A percentile compares a stretch with the other conserved stretches of the same genome.
Evolutionary conservation across 1,140 invertebrate genomes (phyloP).

Genomic region (Xylocopa sonorina): DNA sequence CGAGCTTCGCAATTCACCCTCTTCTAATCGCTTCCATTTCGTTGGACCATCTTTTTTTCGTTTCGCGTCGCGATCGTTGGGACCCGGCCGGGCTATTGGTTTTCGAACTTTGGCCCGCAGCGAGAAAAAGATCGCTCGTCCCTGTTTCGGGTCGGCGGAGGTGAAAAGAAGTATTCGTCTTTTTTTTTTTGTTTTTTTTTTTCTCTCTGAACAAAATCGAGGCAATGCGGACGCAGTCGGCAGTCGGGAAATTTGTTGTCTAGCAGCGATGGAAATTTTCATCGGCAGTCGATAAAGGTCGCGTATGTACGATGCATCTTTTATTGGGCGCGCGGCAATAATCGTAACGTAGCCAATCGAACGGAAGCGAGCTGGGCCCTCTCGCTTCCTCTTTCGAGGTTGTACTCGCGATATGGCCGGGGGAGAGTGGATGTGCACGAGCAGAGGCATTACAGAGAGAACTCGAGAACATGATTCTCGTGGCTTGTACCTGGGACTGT

Average conservation of each 20-base stretch:
- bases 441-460: conserved; percentile 3
- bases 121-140: too few species aligned
- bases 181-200: too few species aligned
- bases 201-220: neutral
- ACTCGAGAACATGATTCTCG: conserved; percentile 54
- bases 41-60: too few species aligned
- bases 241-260: too few species aligned
- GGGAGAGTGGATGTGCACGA: neutral
- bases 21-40: too few species aligned
- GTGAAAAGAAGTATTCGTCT: too few species aligned
- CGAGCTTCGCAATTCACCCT: too few species aligned
- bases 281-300: neutral
- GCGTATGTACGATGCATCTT: neutral
- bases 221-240: neutral
- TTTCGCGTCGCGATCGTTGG: too few species aligned
- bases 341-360: conserved; percentile 37
- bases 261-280: too few species aligned
- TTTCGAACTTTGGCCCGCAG: too few species aligned
- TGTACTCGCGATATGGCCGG: neutral
- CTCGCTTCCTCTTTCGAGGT: neutral
- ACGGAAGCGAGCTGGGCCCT: neutral
- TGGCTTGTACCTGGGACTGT: conserved; percentile 86
- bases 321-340: neutral
- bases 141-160: too few species aligned
- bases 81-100: too few species aligned